These are phyloP conservation scores for Drosophila falleni DNA, from an alignment of 2,888 invertebrate genomes.

Conservation along the genomic window DNA sequence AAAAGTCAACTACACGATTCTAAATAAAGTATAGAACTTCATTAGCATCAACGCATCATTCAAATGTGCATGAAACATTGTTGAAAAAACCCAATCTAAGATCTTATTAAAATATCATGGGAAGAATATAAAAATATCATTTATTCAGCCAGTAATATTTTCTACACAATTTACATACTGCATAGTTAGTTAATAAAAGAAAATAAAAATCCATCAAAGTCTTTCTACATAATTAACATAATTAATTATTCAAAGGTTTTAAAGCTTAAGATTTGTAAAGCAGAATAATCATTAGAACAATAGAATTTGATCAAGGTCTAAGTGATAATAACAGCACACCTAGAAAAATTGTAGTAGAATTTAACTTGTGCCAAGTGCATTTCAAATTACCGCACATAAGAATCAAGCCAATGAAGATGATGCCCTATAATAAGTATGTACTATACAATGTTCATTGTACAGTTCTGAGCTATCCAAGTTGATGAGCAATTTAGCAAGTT, in stretches of 20 bases:
- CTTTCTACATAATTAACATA: background rate
- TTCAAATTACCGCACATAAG: constrained; percentile 40
- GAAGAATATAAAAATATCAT: background rate
- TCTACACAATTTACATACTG: background rate
- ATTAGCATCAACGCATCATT: background rate
- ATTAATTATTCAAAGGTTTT: background rate
- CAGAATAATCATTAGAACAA: background rate
- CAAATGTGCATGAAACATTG: background rate
- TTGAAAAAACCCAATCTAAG: no score
- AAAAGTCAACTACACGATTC: background rate
- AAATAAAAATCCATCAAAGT: background rate
- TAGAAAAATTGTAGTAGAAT: background rate
- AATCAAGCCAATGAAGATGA: constrained; percentile 43
- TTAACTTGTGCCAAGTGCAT: constrained; percentile 23
- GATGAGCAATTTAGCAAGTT: constrained; percentile 68
- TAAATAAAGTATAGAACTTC: background rate
- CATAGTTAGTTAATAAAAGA: background rate
- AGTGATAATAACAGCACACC: background rate
- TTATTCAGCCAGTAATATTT: background rate
- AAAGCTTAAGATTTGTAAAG: background rate
- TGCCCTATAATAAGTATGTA: constrained; percentile 14
- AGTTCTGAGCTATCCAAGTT: constrained; percentile 29
- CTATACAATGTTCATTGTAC: background rate
- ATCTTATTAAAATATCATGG: background rate
- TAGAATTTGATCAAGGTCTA: constrained; percentile 24